Base-by-base conservation (phyloP, 2,888 invertebrate genomes). In the Cactoblastis cactorum region DNA sequence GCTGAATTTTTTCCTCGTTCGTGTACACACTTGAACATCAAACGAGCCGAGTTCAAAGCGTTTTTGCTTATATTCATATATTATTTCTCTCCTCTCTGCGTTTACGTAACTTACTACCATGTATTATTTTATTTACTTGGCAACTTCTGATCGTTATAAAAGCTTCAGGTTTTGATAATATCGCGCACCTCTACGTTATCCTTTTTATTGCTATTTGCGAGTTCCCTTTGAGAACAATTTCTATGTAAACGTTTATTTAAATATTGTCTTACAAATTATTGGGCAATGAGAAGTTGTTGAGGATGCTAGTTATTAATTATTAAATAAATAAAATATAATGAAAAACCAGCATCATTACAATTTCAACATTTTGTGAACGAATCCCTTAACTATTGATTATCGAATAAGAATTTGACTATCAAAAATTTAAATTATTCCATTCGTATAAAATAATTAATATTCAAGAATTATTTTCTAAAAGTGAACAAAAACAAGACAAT, bases 21-120 rank as follows among this genome's bases (percentile, higher is more conserved):
- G 63, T 51, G 45, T 58, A 65, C 67, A 69, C 69, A 72, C 69
- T 74, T 55, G 57, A 70, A 83, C 80, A 81, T 85, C 86, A 84
- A 84, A 85, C 71, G 75, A 59, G 53, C 51, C 53, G 61, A 56
- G 66, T 67, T 77, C 74, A 77, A 77, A 78, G 75, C 61, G 66
- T 56, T 74, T 77, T 72, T 70, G 69, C 71, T 71, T 74, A 74
- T 76, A 73, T 77, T 74, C 76, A 72, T 71, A 69, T 72, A 79
- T 78, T 77, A 77, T 75, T 77, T 71, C 61, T 61, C 65, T 60
- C 52, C 61, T 58, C 67, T 56, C 62, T 49, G 57, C 67, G 66
- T 70, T 75, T 68, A 67, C 64, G 62, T 69, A 68, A 74, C 74
- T 67, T 78, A 70, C 71, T 70, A 69, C 62, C 62, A 63, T 70